Percentiles rank a stretch among this genome's conserved stretches.
Evolutionary conservation across 2,797 vertebrate species (phyloP).

Genomic region (Ara ararauna): DNA sequence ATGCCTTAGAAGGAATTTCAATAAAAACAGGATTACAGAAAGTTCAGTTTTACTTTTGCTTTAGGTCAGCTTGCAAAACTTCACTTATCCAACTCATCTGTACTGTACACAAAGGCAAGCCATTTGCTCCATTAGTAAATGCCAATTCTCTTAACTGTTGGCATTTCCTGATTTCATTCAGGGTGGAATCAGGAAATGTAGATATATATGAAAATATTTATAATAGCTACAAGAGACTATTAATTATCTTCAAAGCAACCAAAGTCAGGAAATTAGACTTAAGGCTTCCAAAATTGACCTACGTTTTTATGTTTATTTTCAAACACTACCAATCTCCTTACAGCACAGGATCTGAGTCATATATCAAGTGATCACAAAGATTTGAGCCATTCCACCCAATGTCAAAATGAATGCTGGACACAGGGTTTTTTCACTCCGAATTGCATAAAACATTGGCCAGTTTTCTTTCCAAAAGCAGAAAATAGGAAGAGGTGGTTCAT

Average conservation of each 20-base stretch:
- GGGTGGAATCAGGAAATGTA: not conserved
- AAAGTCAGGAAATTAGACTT: not conserved
- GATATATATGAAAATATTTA: not conserved
- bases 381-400: not conserved
- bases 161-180: not conserved
- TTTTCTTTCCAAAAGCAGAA: not conserved
- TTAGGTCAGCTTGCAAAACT: not conserved
- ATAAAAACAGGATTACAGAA: not conserved
- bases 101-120: accelerated
- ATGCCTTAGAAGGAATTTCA: not conserved
- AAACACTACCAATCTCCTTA: not conserved
- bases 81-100: not conserved
- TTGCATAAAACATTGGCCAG: not conserved
- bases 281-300: not conserved
- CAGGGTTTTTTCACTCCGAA: accelerated
- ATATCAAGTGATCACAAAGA: not conserved
- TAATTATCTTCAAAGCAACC: not conserved
- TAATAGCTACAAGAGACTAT: not conserved
- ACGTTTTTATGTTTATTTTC: not conserved
- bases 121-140: not conserved
- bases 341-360: not conserved
- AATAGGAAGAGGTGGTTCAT: not conserved
- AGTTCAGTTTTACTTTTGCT: not conserved
- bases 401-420: not conserved
- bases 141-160: not conserved